Base-by-base conservation (phyloP, 1,140 invertebrate species). In the Zaprionus kolodkinae region DNA sequence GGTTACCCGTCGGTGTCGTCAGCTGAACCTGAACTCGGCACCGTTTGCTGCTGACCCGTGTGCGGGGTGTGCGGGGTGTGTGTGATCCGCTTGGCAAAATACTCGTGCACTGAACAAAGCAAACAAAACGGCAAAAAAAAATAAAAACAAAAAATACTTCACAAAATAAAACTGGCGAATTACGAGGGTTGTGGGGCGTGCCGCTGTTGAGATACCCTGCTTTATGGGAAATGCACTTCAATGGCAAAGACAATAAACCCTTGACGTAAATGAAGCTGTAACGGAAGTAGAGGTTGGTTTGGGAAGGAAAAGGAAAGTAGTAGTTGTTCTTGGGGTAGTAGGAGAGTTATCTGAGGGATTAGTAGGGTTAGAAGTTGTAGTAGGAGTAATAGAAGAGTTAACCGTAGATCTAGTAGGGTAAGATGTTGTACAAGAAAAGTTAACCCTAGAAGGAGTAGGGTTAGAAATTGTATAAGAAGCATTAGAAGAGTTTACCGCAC, bases 21-120 rank as follows among this genome's bases (percentile, higher is more conserved):
- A 81, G 79, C 85, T 81, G 84, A 84, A 84, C 84, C 78, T 83
- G 78, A 80, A 86, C 70, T 56, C 83, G 65, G 78, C 74, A 70
- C 71, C 82, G 79, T 76, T 69, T 30, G 65, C 63, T 76, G 82
- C 71, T 79, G 85, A 88, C 85, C 84, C 62, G 68, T 70, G 66
- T 64, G 54, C 45, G 45, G 45, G 11, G 45, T 48, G 45, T 48
- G 40, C 27, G 30, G 21, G 38, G 57, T 27, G 64, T 69, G 59
- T 70, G 74, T 79, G 81, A 79, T 79, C 74, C 77, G 77, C 76
- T 78, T 83, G 66, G 84, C 77, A 38, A 87, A 86, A 87, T 86
- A 81, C 76, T 59, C 69, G 45, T 71, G 73, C 61, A 76, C 12
- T 52, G 75, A 79, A 87, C 79, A 87, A 83, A 87, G 73, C 84